These are phyloP conservation scores for Engystomops pustulosus DNA, from an alignment of 2,113 vertebrate genomes.

Conservation along the genomic window DNA sequence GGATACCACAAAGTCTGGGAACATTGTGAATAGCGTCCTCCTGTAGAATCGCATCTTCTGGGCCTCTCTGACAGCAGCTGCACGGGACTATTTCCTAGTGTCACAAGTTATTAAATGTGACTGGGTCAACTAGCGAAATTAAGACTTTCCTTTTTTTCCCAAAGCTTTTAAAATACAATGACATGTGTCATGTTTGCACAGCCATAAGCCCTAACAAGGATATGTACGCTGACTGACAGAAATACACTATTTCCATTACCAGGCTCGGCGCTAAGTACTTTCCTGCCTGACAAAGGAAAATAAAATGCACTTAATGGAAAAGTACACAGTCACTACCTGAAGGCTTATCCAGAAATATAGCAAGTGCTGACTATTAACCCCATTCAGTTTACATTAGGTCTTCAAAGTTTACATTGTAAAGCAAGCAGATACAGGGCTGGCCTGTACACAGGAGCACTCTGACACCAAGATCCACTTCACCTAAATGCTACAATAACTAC, in stretches of 20 bases:
- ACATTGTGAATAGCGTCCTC: too few species aligned
- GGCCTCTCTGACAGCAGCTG: too few species aligned
- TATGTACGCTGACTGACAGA: not conserved
- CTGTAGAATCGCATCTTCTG: too few species aligned
- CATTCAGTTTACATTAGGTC: too few species aligned
- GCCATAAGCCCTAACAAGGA: not conserved
- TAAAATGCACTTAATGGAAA: constrained; percentile 25
- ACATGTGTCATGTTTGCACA: not conserved
- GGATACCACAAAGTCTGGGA: too few species aligned
- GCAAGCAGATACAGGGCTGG: not conserved
- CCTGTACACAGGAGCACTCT: too few species aligned
- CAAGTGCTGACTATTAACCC: not conserved
- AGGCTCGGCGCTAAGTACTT: not conserved
- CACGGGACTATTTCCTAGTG: too few species aligned
- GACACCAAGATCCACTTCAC: not conserved
- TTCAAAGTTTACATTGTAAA: not conserved
- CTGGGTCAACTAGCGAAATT: too few species aligned
- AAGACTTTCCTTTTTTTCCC: not conserved
- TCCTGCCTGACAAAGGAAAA: not conserved
- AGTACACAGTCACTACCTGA: not conserved
- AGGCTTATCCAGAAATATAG: not conserved
- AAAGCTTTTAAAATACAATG: not conserved
- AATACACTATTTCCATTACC: not conserved
- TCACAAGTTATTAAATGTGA: not conserved
- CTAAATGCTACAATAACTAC: not conserved